phyloP scores from a whole-genome alignment of 2,888 invertebrate genomes.

The Loripinus fragilis region DNA sequence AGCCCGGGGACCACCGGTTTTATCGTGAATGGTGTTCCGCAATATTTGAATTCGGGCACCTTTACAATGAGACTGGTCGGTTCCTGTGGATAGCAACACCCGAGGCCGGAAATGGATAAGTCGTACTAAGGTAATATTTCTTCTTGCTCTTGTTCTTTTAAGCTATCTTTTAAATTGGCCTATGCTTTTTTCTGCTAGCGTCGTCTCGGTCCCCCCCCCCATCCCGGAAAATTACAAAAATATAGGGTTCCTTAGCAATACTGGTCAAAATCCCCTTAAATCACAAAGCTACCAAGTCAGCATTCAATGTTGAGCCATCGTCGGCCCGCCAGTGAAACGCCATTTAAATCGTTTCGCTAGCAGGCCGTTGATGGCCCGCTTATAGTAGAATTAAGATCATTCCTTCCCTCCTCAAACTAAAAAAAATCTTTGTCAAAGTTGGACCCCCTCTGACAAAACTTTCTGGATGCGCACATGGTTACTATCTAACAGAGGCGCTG shows the following conservation, averaged over 20 bases:
- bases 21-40: background rate
- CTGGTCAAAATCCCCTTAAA: no score
- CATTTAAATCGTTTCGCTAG: no score
- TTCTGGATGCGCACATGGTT: background rate
- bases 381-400: background rate
- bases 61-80: background rate
- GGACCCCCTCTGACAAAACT: background rate
- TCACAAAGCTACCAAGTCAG: no score
- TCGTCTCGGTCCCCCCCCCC: no score
- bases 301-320: no score
- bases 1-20: slow-evolving; percentile 57
- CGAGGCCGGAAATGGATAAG: background rate
- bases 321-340: no score
- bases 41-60: background rate
- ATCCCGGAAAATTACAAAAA: no score
- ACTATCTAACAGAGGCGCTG: background rate
- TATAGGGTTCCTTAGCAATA: no score
- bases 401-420: background rate
- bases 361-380: no score
- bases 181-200: background rate
- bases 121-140: background rate
- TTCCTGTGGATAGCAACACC: background rate
- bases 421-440: no score
- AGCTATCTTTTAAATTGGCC: background rate
- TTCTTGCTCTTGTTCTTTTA: background rate